Conservation (phyloP, 2,888 invertebrate genomes). For the Tineola bisselliella region DNA sequence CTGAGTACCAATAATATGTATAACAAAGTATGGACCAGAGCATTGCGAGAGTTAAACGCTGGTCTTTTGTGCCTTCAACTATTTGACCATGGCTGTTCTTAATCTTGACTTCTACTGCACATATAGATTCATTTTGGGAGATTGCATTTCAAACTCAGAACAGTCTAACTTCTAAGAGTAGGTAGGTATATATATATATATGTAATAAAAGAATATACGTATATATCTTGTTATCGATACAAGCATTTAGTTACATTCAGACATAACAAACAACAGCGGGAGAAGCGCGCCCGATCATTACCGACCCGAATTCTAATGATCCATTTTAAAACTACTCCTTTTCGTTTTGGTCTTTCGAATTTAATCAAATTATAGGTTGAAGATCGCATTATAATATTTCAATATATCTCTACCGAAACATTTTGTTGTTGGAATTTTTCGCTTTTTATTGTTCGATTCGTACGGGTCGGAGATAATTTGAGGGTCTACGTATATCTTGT, state of each 20-base stretch:
- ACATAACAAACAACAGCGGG: conserved; percentile 53
- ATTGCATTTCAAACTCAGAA: too few species aligned
- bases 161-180: too few species aligned
- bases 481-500: conserved; percentile 47
- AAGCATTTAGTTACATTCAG: conserved; percentile 20
- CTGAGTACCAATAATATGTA: too few species aligned
- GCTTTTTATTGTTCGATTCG: conserved; percentile 59
- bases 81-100: too few species aligned
- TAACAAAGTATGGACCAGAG: too few species aligned
- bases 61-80: too few species aligned
- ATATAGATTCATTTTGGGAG: too few species aligned
- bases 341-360: conserved; percentile 55
- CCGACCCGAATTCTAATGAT: conserved; percentile 62
- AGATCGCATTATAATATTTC: conserved; percentile 62
- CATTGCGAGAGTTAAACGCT: too few species aligned
- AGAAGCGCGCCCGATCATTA: conserved; percentile 55
- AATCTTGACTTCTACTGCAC: too few species aligned
- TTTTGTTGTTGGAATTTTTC: conserved; percentile 43
- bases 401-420: conserved; percentile 54
- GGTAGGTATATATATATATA: neutral
- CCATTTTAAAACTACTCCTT: conserved; percentile 52
- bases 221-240: neutral
- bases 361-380: conserved; percentile 68
- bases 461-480: conserved; percentile 49
- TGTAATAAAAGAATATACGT: neutral